Evolutionary conservation across 2,888 invertebrate genomes (phyloP).

Genomic region (Andrena flavipes): DNA sequence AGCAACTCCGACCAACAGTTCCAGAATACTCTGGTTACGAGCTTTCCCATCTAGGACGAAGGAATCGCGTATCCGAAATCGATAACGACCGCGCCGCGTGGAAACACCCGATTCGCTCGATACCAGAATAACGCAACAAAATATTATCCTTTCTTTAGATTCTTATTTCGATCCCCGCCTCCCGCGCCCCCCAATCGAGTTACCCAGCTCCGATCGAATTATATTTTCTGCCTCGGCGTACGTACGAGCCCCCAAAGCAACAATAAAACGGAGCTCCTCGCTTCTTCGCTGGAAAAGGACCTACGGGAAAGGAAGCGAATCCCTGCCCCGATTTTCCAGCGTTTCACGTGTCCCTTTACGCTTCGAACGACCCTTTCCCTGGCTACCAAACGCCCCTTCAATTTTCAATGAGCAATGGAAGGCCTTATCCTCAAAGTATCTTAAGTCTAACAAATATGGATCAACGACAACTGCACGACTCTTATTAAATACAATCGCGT

Average conservation of each 20-base stretch:
- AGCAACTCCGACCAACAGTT: constrained; percentile 14
- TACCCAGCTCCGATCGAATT: constrained; percentile 37
- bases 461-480: no score
- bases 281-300: neutral
- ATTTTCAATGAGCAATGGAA: neutral
- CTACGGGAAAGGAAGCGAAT: neutral
- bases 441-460: no score
- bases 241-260: constrained; percentile 4
- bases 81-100: constrained; percentile 28
- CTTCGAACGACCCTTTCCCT: neutral
- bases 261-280: neutral
- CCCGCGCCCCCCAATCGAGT: constrained; percentile 12
- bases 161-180: constrained; percentile 22
- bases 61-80: constrained; percentile 51
- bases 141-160: constrained; percentile 24
- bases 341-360: neutral
- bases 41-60: constrained; percentile 35
- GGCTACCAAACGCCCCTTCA: neutral
- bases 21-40: constrained; percentile 18
- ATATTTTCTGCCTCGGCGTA: constrained; percentile 16
- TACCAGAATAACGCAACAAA: constrained; percentile 39
- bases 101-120: constrained; percentile 14
- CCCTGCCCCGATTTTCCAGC: neutral
- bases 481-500: no score
- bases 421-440: no score